phyloP scores from a whole-genome alignment of 2,888 invertebrate species.

The Sarcophaga subvicina region DNA sequence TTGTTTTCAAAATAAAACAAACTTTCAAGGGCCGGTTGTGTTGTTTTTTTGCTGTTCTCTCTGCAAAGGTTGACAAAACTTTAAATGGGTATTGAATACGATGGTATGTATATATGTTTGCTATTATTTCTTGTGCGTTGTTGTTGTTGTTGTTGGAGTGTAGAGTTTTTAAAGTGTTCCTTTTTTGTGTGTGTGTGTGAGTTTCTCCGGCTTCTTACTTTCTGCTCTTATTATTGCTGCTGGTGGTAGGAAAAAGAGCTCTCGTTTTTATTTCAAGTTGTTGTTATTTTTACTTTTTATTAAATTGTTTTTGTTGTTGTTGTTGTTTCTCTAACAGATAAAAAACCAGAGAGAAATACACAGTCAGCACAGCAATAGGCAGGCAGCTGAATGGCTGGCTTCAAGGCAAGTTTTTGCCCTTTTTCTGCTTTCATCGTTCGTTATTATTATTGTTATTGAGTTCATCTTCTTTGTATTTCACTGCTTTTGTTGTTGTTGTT shows the following conservation, averaged over 20 bases:
- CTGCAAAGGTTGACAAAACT: slow-evolving; percentile 50
- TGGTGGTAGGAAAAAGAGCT: slow-evolving; percentile 45
- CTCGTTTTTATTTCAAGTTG: slow-evolving; percentile 61
- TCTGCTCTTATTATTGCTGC: slow-evolving; percentile 30
- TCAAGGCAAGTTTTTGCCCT: slow-evolving; percentile 63
- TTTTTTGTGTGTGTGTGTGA: background rate
- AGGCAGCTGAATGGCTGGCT: slow-evolving; percentile 40
- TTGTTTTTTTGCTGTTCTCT: slow-evolving; percentile 23
- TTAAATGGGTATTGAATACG: slow-evolving; percentile 44
- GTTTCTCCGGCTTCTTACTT: slow-evolving; percentile 11
- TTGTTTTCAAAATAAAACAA: slow-evolving; percentile 57
- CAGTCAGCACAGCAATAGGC: slow-evolving; percentile 30
- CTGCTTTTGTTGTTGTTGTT: background rate
- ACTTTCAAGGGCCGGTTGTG: slow-evolving; percentile 56
- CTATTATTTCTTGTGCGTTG: background rate
- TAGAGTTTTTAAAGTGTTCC: slow-evolving; percentile 55
- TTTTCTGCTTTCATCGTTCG: slow-evolving; percentile 53
- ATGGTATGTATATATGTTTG: background rate
- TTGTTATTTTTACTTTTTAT: slow-evolving; percentile 21
- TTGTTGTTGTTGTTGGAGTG: slow-evolving; percentile 23
- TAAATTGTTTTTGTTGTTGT: too few species aligned
- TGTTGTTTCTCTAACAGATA: slow-evolving; percentile 27
- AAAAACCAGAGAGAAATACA: slow-evolving; percentile 2
- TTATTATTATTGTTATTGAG: slow-evolving; percentile 61
- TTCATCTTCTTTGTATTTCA: slow-evolving; percentile 46